Evolutionary conservation across 2,113 vertebrate species (phyloP).

Genomic region (Oncorhynchus kisutch): DNA sequence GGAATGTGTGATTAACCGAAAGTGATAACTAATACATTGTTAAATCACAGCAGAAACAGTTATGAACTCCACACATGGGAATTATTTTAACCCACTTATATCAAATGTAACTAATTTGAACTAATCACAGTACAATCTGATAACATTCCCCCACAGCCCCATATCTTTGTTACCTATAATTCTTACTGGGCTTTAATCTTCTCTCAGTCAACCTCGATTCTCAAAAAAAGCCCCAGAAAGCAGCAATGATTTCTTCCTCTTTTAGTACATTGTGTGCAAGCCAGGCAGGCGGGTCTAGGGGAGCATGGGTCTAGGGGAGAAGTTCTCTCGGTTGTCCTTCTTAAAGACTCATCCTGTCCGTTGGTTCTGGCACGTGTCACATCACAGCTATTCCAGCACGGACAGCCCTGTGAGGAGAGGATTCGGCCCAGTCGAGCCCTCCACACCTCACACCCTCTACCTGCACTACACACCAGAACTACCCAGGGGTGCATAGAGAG

Average conservation of each 20-base stretch:
- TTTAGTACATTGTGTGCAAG: slow-evolving; percentile 22
- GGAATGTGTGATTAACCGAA: too few species aligned
- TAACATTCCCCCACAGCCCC: neutral
- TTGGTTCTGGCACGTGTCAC: slow-evolving; percentile 66
- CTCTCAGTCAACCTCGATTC: neutral
- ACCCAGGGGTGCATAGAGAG: neutral
- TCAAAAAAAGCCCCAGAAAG: neutral
- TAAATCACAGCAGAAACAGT: neutral
- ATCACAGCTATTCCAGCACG: slow-evolving; percentile 54
- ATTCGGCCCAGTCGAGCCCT: slow-evolving; percentile 51
- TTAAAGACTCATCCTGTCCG: slow-evolving; percentile 67
- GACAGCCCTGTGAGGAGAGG: slow-evolving; percentile 52
- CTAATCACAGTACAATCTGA: neutral
- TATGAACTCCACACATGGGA: neutral
- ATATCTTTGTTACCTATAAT: slow-evolving; percentile 16
- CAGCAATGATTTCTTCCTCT: slow-evolving; percentile 1
- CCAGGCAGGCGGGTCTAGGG: slow-evolving; percentile 24
- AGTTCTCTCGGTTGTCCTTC: slow-evolving; percentile 48
- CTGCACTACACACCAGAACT: slow-evolving; percentile 11
- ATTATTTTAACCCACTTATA: neutral
- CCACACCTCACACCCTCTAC: slow-evolving; percentile 22
- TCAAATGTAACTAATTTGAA: neutral
- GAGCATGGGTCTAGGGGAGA: slow-evolving; percentile 42
- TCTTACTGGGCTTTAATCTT: slow-evolving; percentile 14
- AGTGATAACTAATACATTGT: slow-evolving; percentile 24